Conservation (phyloP, 2,113 vertebrate species). For the Chaetorhynchus papuensis region DNA sequence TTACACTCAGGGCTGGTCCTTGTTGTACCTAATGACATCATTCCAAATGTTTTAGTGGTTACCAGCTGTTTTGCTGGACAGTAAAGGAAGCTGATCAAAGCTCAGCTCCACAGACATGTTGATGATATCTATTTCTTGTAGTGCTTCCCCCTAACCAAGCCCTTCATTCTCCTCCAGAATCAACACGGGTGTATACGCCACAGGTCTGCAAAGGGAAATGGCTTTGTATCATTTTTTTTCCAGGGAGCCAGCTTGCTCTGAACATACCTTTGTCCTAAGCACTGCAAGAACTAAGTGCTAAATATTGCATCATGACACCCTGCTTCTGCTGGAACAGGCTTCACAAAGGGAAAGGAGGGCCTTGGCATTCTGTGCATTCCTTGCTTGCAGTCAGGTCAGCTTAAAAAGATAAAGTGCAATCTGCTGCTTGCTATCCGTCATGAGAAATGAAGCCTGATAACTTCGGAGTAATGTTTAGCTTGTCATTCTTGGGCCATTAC, state of each 20-base stretch:
- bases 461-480: conserved; percentile 37
- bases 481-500: conserved; percentile 59
- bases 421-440: not conserved
- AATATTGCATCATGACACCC: not conserved
- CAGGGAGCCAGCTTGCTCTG: not conserved
- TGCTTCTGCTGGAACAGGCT: not conserved
- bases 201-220: not conserved
- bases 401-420: conserved; percentile 54
- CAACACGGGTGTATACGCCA: not conserved
- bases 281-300: not conserved
- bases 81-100: conserved; percentile 40
- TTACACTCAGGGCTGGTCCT: not conserved
- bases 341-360: not conserved
- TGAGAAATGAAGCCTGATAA: conserved; percentile 58
- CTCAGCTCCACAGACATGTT: not conserved
- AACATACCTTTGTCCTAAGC: not conserved
- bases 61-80: not conserved
- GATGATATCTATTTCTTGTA: not conserved
- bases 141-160: not conserved
- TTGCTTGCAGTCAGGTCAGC: conserved; percentile 29
- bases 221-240: not conserved
- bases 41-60: conserved; percentile 31
- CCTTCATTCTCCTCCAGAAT: not conserved
- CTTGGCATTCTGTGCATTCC: conserved; percentile 35
- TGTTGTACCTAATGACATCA: not conserved